phyloP scores from a whole-genome alignment of 2,888 invertebrate genomes.

The Callimorpha dominula region DNA sequence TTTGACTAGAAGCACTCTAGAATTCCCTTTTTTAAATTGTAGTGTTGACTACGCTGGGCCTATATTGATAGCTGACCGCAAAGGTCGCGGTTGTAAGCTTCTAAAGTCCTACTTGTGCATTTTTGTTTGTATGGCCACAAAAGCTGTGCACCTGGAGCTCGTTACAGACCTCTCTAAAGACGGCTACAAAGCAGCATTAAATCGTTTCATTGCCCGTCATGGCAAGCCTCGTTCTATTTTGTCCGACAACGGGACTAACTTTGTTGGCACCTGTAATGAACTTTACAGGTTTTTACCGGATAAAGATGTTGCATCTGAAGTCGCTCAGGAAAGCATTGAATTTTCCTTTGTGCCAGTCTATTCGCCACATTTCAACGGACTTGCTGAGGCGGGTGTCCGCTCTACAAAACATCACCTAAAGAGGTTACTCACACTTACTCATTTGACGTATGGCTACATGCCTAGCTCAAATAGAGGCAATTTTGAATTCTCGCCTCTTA shows the following conservation, averaged over 20 bases:
- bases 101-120: neutral
- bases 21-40: slow-evolving; percentile 3
- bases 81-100: neutral
- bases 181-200: neutral
- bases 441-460: too few species aligned
- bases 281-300: too few species aligned
- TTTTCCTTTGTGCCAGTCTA: too few species aligned
- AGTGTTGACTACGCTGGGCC: neutral
- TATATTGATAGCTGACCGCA: neutral
- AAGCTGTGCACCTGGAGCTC: neutral
- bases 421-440: too few species aligned
- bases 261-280: neutral
- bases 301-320: too few species aligned
- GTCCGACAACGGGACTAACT: neutral
- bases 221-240: too few species aligned
- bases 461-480: too few species aligned
- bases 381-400: too few species aligned
- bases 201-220: neutral
- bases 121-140: neutral
- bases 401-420: too few species aligned
- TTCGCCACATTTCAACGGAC: too few species aligned
- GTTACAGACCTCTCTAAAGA: neutral
- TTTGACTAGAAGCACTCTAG: neutral
- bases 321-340: too few species aligned
- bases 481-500: too few species aligned